Percentiles rank a stretch among this genome's conserved stretches.
Evolutionary conservation across 2,797 vertebrate genomes (phyloP).

Genomic region (Gadopsis bispinosus): DNA sequence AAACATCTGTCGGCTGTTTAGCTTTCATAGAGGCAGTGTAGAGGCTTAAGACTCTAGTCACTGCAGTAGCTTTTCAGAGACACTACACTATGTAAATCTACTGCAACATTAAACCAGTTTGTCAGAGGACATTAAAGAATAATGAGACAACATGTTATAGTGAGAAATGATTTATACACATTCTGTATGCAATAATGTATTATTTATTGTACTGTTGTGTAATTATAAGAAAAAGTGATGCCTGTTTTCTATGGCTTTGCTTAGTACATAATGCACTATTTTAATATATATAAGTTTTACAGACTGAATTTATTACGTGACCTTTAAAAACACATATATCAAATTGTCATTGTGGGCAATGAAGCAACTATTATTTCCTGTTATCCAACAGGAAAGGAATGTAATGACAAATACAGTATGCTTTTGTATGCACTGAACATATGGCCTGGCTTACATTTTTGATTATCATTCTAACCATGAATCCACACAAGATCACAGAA

Average conservation of each 20-base stretch:
- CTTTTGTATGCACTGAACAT: background rate
- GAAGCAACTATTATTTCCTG: too few relatives aligned
- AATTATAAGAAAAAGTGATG: conserved; percentile 25
- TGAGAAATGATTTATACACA: conserved; percentile 23
- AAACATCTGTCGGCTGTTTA: conserved; percentile 15
- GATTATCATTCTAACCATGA: conserved; percentile 4
- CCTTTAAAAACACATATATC: conserved; percentile 29
- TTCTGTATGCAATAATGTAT: conserved; percentile 22
- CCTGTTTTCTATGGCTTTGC: conserved; percentile 22
- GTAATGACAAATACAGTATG: background rate
- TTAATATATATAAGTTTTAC: background rate
- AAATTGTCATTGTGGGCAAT: conserved; percentile 7
- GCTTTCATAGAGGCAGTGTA: conserved; percentile 21
- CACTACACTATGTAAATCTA: background rate
- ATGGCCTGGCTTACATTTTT: background rate
- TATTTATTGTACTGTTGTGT: conserved; percentile 7
- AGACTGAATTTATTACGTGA: conserved; percentile 23
- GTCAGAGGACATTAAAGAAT: conserved; percentile 21
- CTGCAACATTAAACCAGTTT: conserved; percentile 38
- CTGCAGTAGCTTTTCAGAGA: conserved; percentile 29
- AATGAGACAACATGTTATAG: conserved; percentile 38
- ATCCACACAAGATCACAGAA: background rate
- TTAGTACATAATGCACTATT: conserved; percentile 29
- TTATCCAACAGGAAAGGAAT: conserved; percentile 2
- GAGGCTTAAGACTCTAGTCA: conserved; percentile 14